These are phyloP conservation scores for Phyllopteryx taeniolatus DNA, from an alignment of 2,113 vertebrate species.

Conservation along the genomic window DNA sequence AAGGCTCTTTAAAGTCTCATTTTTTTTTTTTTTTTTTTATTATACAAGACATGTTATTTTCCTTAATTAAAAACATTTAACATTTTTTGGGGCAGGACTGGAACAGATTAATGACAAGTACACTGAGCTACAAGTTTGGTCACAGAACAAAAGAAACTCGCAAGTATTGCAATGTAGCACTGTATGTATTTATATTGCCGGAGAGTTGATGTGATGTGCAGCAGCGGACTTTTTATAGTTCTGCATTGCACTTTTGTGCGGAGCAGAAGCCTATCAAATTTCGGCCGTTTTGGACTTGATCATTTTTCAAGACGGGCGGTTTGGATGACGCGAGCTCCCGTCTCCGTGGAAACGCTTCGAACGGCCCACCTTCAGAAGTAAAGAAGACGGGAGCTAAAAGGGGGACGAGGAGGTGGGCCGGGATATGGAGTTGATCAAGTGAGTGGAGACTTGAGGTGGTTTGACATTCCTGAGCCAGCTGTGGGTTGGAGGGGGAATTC, in stretches of 20 bases:
- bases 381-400: constrained; percentile 40
- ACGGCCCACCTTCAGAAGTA: constrained; percentile 28
- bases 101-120: too few species aligned
- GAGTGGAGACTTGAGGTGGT: constrained; percentile 56
- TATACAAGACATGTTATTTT: too few species aligned
- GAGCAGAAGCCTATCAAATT: background rate
- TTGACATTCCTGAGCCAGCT: constrained; percentile 75
- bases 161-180: background rate
- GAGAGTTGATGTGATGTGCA: background rate
- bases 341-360: constrained; percentile 76
- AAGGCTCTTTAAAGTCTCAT: too few species aligned
- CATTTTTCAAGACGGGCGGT: constrained; percentile 10
- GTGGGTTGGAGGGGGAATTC: constrained; percentile 76
- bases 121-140: background rate
- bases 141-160: background rate
- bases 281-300: background rate
- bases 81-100: too few species aligned
- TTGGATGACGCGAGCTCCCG: constrained; percentile 46
- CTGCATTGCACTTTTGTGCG: background rate
- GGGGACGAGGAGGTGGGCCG: background rate
- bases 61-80: too few species aligned
- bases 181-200: background rate
- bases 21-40: too few species aligned
- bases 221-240: background rate
- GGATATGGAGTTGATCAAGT: constrained; percentile 57